Evolutionary conservation across 2,797 vertebrate genomes (phyloP).

Genomic region (Epinephelus awoara): DNA sequence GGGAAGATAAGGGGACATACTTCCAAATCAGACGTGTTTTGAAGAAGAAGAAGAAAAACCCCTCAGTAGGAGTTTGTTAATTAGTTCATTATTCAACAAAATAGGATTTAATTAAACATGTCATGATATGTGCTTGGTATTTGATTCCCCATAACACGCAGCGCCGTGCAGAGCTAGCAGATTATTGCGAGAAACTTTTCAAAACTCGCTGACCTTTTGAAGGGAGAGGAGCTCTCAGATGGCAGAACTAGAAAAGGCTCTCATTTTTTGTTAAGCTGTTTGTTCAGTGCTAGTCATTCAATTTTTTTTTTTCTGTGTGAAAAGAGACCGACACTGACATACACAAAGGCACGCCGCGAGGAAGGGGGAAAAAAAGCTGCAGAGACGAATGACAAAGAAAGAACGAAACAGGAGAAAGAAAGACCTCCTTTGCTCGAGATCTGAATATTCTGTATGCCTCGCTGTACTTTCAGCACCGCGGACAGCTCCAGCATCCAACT

Average conservation of each 20-base stretch:
- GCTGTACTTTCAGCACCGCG: conserved; percentile 19
- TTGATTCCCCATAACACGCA: conserved; percentile 48
- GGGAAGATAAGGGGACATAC: conserved; percentile 76
- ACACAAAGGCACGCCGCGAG: not conserved
- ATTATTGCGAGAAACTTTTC: conserved; percentile 49
- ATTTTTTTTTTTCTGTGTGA: not conserved
- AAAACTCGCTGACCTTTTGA: conserved; percentile 59
- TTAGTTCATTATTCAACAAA: conserved; percentile 80
- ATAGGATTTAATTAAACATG: conserved; percentile 78
- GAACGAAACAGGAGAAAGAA: conserved; percentile 4
- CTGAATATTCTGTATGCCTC: conserved; percentile 5
- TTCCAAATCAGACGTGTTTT: conserved; percentile 69
- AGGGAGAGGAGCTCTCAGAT: conserved; percentile 32
- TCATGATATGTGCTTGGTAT: conserved; percentile 66
- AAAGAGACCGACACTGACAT: conserved; percentile 11
- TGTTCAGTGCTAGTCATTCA: conserved; percentile 4
- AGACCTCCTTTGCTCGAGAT: not conserved
- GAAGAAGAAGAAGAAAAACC: conserved; percentile 45
- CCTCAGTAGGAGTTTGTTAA: conserved; percentile 75
- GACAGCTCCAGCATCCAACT: conserved; percentile 6
- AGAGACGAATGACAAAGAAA: conserved; percentile 11
- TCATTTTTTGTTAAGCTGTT: conserved; percentile 11
- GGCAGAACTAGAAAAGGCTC: not conserved
- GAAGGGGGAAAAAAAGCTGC: not conserved
- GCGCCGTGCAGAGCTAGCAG: conserved; percentile 42